A percentile compares a stretch with the other conserved stretches of the same genome.
These are phyloP conservation scores for Mirounga angustirostris DNA, from an alignment of 2,113 vertebrate genomes.

Conservation along the genomic window DNA sequence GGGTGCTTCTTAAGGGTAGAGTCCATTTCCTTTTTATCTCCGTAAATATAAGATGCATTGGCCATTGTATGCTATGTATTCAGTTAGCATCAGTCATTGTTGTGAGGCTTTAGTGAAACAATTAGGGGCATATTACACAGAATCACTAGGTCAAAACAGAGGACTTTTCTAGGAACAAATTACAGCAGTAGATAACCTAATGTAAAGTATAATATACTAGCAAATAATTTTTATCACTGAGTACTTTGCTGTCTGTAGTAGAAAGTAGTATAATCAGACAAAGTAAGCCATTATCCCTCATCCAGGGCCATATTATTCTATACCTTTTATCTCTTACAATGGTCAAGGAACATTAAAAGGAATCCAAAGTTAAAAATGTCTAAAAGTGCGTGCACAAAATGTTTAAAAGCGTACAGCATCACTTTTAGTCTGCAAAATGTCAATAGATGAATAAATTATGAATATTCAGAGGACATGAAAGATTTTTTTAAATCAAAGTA, in stretches of 20 bases:
- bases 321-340: not conserved
- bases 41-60: not conserved
- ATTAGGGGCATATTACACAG: not conserved
- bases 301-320: not conserved
- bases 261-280: not conserved
- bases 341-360: not conserved
- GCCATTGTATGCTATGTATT: not conserved
- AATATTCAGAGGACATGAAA: slow-evolving; percentile 23
- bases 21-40: not conserved
- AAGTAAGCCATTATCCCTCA: not conserved
- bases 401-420: not conserved
- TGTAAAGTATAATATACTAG: not conserved
- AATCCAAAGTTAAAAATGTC: slow-evolving; percentile 2
- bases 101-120: not conserved
- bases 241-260: not conserved
- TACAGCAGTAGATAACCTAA: not conserved
- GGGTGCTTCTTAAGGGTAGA: not conserved
- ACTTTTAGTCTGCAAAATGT: not conserved
- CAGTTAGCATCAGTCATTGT: not conserved
- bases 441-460: not conserved
- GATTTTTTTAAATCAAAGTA: slow-evolving; percentile 10
- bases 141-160: not conserved
- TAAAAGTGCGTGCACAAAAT: not conserved
- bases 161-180: not conserved
- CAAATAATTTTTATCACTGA: not conserved